These are phyloP conservation scores for Alentia gelatinosa DNA, from an alignment of 2,888 invertebrate species.

Conservation along the genomic window DNA sequence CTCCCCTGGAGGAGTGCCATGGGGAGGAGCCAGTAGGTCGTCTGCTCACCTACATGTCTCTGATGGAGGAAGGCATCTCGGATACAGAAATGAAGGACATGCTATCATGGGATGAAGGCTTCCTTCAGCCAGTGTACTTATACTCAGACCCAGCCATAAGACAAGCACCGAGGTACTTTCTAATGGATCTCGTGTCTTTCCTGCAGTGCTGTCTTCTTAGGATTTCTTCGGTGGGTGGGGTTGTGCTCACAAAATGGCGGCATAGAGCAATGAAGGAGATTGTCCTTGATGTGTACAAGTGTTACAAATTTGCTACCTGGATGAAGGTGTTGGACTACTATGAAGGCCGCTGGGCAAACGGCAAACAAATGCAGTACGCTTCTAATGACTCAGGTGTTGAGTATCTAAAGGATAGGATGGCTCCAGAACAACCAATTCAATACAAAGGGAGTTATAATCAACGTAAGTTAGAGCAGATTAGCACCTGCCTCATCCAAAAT, in stretches of 20 bases:
- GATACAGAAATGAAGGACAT: slow-evolving; percentile 60
- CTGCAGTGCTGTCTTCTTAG: background rate
- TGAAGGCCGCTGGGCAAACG: slow-evolving; percentile 45
- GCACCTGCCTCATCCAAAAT: slow-evolving; percentile 80
- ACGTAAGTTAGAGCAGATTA: slow-evolving; percentile 88
- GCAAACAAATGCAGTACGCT: background rate
- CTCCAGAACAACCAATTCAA: background rate
- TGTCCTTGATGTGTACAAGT: background rate
- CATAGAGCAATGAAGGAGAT: slow-evolving; percentile 29
- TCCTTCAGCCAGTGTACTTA: background rate
- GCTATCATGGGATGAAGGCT: slow-evolving; percentile 50
- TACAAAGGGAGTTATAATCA: slow-evolving; percentile 83
- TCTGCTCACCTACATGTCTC: slow-evolving; percentile 23
- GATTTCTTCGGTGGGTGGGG: background rate
- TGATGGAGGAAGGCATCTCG: slow-evolving; percentile 52
- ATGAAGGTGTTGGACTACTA: slow-evolving; percentile 58
- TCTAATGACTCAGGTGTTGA: background rate
- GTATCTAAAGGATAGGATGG: slow-evolving; percentile 7
- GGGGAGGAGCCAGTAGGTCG: slow-evolving; percentile 33
- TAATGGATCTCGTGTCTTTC: slow-evolving; percentile 13
- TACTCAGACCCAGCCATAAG: background rate
- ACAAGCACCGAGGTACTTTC: slow-evolving; percentile 36
- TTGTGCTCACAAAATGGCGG: background rate
- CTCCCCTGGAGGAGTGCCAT: background rate
- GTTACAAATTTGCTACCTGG: background rate